Conservation (phyloP, 2,797 vertebrate genomes). For the Cuniculus paca region DNA sequence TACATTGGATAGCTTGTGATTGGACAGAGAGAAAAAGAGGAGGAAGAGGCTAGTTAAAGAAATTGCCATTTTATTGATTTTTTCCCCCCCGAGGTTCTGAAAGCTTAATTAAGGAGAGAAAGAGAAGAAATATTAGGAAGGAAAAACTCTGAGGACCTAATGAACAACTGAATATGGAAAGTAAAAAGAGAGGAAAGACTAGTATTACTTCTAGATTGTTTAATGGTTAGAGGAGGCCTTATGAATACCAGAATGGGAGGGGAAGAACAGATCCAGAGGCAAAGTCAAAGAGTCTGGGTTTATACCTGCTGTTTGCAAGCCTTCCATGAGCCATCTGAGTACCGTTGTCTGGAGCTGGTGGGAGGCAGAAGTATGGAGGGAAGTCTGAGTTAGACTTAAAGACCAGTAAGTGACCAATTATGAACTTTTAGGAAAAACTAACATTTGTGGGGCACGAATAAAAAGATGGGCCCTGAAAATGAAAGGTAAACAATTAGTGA, state of each 20-base stretch:
- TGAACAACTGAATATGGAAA: not conserved
- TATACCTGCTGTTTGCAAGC: not conserved
- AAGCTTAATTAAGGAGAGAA: not conserved
- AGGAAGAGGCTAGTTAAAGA: not conserved
- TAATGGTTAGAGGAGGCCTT: not conserved
- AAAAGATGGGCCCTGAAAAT: not conserved
- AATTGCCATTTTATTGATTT: not conserved
- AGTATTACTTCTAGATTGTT: not conserved
- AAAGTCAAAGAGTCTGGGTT: not conserved
- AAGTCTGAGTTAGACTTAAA: not conserved
- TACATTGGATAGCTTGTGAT: not conserved
- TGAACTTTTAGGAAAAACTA: not conserved
- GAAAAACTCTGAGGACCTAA: not conserved
- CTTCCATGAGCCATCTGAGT: not conserved
- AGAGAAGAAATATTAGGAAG: slow-evolving; percentile 2
- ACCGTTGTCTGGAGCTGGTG: not conserved
- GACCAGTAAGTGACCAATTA: not conserved
- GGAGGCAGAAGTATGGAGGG: not conserved
- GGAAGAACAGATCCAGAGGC: not conserved
- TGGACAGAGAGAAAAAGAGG: not conserved
- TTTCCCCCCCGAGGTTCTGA: not conserved
- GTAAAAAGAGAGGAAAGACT: not conserved
- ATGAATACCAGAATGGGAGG: not conserved
- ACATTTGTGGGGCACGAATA: not conserved
- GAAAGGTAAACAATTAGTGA: not conserved